A percentile compares a stretch with the other conserved stretches of the same genome.
Conservation (phyloP, 2,797 vertebrate species). For the Paramormyrops hopkinsi region DNA sequence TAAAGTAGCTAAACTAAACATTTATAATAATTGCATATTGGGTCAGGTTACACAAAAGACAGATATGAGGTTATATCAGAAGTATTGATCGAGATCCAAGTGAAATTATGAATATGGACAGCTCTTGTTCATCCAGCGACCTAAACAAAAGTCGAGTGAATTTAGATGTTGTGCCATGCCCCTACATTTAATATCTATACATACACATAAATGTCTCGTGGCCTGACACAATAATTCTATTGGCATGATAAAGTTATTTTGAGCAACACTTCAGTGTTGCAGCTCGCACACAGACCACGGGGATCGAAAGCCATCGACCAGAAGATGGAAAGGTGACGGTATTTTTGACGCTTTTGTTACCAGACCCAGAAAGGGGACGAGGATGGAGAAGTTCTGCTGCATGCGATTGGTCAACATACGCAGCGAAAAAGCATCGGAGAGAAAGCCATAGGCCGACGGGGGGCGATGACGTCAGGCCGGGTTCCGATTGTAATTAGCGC, state of each 20-base stretch:
- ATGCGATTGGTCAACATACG: constrained; percentile 1
- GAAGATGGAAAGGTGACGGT: not conserved
- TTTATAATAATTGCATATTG: not conserved
- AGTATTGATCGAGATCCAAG: not conserved
- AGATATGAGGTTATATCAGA: not conserved
- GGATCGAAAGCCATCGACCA: not conserved
- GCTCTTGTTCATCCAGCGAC: not conserved
- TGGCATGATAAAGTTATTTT: not conserved
- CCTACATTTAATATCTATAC: not conserved
- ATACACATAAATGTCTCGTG: not conserved
- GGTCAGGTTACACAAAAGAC: not conserved
- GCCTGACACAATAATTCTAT: not conserved
- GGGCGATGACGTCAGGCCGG: constrained; percentile 21
- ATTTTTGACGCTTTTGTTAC: not conserved
- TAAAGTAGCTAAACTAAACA: not conserved
- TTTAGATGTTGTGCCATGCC: not conserved
- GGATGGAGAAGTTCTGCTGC: not conserved
- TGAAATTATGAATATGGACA: not conserved
- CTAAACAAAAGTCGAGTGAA: not conserved
- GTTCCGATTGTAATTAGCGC: constrained; percentile 30
- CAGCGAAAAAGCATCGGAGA: not conserved
- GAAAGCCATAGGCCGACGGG: constrained; percentile 30
- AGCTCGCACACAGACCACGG: not conserved
- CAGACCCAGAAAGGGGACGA: not conserved
- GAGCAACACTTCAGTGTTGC: not conserved